Evolutionary conservation across 2,113 vertebrate genomes (phyloP).

Genomic region (Grus americana): DNA sequence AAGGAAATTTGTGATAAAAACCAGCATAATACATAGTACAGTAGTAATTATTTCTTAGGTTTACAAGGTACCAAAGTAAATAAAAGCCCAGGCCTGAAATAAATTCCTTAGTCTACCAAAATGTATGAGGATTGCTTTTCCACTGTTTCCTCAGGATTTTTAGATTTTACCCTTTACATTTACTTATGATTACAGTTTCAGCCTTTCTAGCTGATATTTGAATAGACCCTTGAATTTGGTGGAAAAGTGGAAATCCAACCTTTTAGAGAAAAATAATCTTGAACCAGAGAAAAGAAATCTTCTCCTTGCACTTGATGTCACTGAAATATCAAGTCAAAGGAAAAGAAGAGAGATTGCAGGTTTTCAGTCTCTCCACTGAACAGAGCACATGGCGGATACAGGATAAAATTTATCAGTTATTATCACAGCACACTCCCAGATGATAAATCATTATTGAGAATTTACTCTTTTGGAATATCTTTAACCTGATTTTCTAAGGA

Average conservation of each 20-base stretch:
- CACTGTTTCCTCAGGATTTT: neutral
- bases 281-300: neutral
- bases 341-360: neutral
- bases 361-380: neutral
- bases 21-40: neutral
- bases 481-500: neutral
- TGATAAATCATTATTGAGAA: neutral
- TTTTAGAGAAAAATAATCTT: neutral
- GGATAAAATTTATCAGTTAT: neutral
- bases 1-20: neutral
- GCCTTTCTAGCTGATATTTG: neutral
- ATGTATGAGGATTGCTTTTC: neutral
- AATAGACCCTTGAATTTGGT: neutral
- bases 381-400: neutral
- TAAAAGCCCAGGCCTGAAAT: neutral
- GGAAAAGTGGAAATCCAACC: neutral
- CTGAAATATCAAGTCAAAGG: neutral
- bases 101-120: neutral
- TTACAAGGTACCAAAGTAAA: neutral
- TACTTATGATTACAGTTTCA: neutral
- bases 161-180: neutral
- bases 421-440: neutral
- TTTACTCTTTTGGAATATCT: neutral
- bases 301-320: neutral
- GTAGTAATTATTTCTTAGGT: neutral